Base-by-base conservation (phyloP, 2,888 invertebrate genomes). In the Allacma fusca region DNA sequence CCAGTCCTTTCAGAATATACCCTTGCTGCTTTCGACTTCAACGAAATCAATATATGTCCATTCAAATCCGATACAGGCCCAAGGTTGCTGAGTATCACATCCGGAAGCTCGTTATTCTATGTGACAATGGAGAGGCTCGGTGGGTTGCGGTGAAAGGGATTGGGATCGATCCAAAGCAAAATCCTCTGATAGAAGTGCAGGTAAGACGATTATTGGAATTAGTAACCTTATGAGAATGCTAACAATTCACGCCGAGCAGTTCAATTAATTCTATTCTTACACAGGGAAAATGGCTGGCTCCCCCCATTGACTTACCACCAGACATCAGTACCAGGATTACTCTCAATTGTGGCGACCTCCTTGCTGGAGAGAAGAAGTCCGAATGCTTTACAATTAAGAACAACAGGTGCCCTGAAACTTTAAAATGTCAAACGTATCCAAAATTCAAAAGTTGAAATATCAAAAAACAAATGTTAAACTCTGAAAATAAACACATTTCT, bases 71-170 rank as follows among this genome's bases (percentile, higher is more conserved):
- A 0, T 83, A 78, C 44, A 50, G 40, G 13, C 83, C 83, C 0
- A 78, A 29, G 19, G 64, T 74, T 7, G 44, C 78, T 0, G 76
- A 67, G 12, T 76, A 79, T 59, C 79, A 80, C 57, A 67, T 78
- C 68, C 76, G 77, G 26, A 83, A 83, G 65, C 40, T 83, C 1
- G 81, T 78, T 2, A 24, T 83, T 16, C 29, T 82, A n/a, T 83
- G 83, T 79, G 83, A 83, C 62, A 82, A 81, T 77, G 81, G 81
- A 23, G 81, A 83, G 69, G 78, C 81, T 28, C 76, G 83, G 7
- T 83, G 81, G 81, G 72, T 81, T 40, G 79, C 80, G 5, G 76
- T 81, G 5, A 77, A 77, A 75, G 82, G 82, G 16, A 62, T 80
- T 19, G 81, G 80, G 13, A 72, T 81, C 34, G 82, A 80, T 24